Evolutionary conservation across 2,888 invertebrate genomes (phyloP), one percentile per base, ranked within the genome.

Genomic region (Lottia scabra): DNA sequence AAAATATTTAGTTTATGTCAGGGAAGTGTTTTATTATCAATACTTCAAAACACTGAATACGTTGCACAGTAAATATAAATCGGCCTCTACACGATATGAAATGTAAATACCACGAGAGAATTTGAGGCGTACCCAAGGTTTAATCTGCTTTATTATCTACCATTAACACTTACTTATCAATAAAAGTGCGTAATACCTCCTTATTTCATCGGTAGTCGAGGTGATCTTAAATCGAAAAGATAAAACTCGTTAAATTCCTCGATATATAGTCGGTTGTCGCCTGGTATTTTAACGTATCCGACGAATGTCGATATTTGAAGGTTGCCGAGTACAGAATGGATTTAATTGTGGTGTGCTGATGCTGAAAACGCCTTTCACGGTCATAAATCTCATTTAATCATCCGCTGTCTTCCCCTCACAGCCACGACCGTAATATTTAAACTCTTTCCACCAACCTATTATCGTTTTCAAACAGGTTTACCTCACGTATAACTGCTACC

Each of bases 101-200:
- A 38, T 23, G 56, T 56, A 56, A 56, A 56, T 23, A 56, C 19
- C 19, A 23, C 23, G 56, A 56, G 13, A 19, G 19, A 56, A 56
- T 56, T 23, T 23, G 56, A 56, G 56, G 56, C 56, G 56, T 56
- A 23, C 56, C 56, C 56, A 23, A 23, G 56, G 56, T 56, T 56
- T 56, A 23, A 56, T 56, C 56, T 56, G 56, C 56, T 23, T 38
- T 38, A 56, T 56, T 23, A 56, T 56, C 56, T 19, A 23, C 13
- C 56, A 56, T 56, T 56, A 56, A 56, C 56, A 56, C 56, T 56
- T 23, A 13, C 19, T 56, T 56, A 56, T 56, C 56, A 56, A 56
- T 56, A 56, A 56, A 56, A 56, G 19, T 23, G 23, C 56, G 19
- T 19, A 23, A 23, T 23, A 23, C 19, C 19, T 19, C 56, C 23